phyloP scores from a whole-genome alignment of 2,797 vertebrate species.

The Falco concolor region DNA sequence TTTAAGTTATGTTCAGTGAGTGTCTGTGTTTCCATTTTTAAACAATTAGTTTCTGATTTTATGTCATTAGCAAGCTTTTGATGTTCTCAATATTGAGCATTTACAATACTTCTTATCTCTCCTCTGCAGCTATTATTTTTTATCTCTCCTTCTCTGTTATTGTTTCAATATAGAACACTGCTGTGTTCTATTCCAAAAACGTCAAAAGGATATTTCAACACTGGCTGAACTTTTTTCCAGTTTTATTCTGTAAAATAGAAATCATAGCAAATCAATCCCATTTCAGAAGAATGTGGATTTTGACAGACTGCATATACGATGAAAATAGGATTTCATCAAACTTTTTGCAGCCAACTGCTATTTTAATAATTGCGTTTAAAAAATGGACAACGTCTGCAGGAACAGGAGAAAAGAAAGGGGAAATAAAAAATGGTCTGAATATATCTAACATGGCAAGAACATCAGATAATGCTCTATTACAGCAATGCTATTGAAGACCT shows the following conservation, averaged over 20 bases:
- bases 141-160: neutral
- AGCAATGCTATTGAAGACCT: neutral
- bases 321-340: neutral
- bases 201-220: neutral
- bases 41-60: neutral
- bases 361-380: neutral
- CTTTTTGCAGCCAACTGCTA: neutral
- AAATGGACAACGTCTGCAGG: neutral
- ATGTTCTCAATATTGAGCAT: neutral
- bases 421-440: neutral
- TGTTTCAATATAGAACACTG: neutral
- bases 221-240: neutral
- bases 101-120: neutral
- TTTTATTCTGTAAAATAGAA: neutral
- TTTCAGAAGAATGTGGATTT: constrained; percentile 14
- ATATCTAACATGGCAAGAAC: neutral
- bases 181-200: neutral
- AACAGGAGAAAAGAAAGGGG: neutral
- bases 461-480: neutral
- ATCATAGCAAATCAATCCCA: neutral
- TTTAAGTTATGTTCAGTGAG: neutral
- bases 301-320: neutral
- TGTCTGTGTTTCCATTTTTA: neutral
- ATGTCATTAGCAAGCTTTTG: neutral
- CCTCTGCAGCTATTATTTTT: neutral